A percentile compares a stretch with the other conserved stretches of the same genome.
phyloP scores from a whole-genome alignment of 2,888 invertebrate species.

The Willowsia nigromaculata region DNA sequence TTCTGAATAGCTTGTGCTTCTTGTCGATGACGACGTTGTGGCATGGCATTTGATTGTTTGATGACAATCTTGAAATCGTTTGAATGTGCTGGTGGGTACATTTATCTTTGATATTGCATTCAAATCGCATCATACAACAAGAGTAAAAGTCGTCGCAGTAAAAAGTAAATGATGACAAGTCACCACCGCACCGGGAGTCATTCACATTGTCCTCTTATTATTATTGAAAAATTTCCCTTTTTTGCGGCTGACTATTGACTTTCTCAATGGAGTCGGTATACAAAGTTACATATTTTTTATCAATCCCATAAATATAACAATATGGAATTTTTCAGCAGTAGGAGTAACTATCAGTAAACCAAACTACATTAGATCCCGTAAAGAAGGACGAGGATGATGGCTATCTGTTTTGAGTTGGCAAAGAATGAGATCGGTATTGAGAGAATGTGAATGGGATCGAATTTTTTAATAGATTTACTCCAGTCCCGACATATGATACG shows the following conservation, averaged over 20 bases:
- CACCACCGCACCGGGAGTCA: conserved; percentile 67
- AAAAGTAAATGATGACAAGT: conserved; percentile 68
- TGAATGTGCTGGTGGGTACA: conserved; percentile 51
- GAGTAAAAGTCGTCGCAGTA: conserved; percentile 39
- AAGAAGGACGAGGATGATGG: conserved; percentile 1
- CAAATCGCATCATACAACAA: conserved; percentile 56
- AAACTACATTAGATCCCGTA: neutral
- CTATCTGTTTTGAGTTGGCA: conserved; percentile 1
- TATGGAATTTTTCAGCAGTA: neutral
- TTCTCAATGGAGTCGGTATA: conserved; percentile 50
- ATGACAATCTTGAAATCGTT: conserved; percentile 69
- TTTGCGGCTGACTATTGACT: conserved; percentile 27
- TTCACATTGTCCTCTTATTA: conserved; percentile 56
- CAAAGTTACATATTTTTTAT: conserved; percentile 48
- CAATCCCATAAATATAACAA: conserved; percentile 24
- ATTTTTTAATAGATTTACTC: conserved; percentile 18
- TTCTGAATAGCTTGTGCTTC: conserved; percentile 2
- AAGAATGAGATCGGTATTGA: neutral
- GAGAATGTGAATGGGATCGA: neutral
- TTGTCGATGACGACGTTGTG: conserved; percentile 17
- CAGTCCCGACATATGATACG: neutral
- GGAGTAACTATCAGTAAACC: neutral
- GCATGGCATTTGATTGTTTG: conserved; percentile 69
- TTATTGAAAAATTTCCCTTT: conserved; percentile 38
- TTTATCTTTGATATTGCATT: conserved; percentile 59